Evolutionary conservation across 2,113 vertebrate genomes (phyloP).

Genomic region (Eupsittula cactorum): DNA sequence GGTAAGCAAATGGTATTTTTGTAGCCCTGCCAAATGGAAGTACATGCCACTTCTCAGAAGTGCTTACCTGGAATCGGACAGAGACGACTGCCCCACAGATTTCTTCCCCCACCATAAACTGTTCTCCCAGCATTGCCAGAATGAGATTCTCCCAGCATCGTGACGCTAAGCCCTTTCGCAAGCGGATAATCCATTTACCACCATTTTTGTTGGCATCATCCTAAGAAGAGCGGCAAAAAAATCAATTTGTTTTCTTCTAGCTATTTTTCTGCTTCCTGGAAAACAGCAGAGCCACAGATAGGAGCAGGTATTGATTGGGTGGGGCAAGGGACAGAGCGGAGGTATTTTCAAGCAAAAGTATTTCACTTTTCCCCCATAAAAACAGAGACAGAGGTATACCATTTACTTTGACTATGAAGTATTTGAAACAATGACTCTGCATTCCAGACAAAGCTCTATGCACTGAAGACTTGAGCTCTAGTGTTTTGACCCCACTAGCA

Average conservation of each 20-base stretch:
- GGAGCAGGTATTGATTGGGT: constrained; percentile 31
- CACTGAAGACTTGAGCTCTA: not conserved
- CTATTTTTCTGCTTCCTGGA: constrained; percentile 2
- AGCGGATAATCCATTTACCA: constrained; percentile 86
- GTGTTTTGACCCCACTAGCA: not conserved
- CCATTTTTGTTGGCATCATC: constrained; percentile 88
- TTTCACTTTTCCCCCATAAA: not conserved
- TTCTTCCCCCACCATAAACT: constrained; percentile 86
- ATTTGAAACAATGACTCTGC: not conserved
- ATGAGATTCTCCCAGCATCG: constrained; percentile 87
- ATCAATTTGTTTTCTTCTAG: constrained; percentile 31
- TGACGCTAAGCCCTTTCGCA: constrained; percentile 83
- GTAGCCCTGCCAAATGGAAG: not conserved
- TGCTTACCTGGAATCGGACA: constrained; percentile 83
- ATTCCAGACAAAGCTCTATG: not conserved
- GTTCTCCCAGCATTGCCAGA: constrained; percentile 84
- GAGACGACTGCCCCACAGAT: constrained; percentile 86
- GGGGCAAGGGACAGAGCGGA: not conserved
- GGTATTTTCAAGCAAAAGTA: constrained; percentile 1
- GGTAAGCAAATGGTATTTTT: not conserved
- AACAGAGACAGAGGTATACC: not conserved
- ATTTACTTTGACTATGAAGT: constrained; percentile 10
- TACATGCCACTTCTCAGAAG: not conserved
- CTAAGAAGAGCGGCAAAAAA: constrained; percentile 58
- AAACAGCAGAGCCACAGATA: not conserved